A percentile compares a stretch with the other conserved stretches of the same genome.
phyloP scores from a whole-genome alignment of 2,797 vertebrate genomes.

The Notolabrus celidotus region DNA sequence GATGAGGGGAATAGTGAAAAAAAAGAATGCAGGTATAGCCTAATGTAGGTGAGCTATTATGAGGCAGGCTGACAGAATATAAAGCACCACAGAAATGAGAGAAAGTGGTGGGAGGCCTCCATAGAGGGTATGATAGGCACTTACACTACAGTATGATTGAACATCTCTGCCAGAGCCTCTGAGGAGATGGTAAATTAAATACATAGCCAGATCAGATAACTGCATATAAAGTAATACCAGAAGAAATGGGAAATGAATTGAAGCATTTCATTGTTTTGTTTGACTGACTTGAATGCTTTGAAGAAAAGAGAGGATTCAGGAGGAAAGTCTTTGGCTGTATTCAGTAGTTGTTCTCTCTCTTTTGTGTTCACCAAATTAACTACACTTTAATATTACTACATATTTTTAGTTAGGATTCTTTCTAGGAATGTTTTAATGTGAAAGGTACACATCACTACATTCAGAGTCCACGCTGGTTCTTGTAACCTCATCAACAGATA shows the following conservation, averaged over 20 bases:
- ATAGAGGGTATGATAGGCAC: slow-evolving; percentile 62
- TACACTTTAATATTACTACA: neutral
- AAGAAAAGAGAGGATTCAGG: neutral
- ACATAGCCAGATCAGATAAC: slow-evolving; percentile 74
- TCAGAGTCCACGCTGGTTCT: too few relatives aligned
- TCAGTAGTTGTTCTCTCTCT: neutral
- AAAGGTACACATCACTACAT: too few relatives aligned
- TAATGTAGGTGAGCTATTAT: slow-evolving; percentile 8
- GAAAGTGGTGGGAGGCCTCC: slow-evolving; percentile 43
- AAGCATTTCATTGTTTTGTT: slow-evolving; percentile 69
- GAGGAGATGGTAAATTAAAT: slow-evolving; percentile 77
- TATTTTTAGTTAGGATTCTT: neutral
- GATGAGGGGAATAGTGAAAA: slow-evolving; percentile 14
- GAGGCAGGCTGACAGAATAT: slow-evolving; percentile 18
- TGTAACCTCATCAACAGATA: too few relatives aligned
- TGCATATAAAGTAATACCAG: slow-evolving; percentile 55
- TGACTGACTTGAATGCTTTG: slow-evolving; percentile 16
- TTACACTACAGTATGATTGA: slow-evolving; percentile 69
- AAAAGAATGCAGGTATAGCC: neutral
- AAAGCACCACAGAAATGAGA: slow-evolving; percentile 34
- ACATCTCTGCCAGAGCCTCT: slow-evolving; percentile 56
- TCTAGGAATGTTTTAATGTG: too few relatives aligned
- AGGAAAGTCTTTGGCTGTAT: slow-evolving; percentile 9
- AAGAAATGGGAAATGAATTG: slow-evolving; percentile 67
- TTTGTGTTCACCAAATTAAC: neutral